phyloP scores from a whole-genome alignment of 2,797 vertebrate genomes.

The Alauda arvensis region DNA sequence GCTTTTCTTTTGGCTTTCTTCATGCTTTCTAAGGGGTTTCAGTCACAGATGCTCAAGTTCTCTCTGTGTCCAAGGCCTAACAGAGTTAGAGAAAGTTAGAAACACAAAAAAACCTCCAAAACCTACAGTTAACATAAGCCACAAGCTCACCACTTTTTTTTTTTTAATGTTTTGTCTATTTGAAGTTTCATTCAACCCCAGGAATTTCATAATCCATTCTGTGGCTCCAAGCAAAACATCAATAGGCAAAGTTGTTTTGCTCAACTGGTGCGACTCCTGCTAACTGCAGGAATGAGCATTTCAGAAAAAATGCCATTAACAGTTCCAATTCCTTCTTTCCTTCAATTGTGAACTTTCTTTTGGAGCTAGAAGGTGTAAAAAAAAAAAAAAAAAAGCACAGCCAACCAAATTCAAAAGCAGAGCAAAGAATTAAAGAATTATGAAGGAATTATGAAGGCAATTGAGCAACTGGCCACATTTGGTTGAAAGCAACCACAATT shows the following conservation, averaged over 20 bases:
- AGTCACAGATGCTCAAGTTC: neutral
- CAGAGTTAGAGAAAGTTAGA: neutral
- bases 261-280: neutral
- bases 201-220: neutral
- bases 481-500: neutral
- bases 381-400: neutral
- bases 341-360: neutral
- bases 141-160: neutral
- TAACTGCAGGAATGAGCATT: neutral
- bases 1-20: neutral
- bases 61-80: neutral
- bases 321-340: neutral
- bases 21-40: neutral
- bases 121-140: neutral
- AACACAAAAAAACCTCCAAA: neutral
- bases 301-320: neutral
- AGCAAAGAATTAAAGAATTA: neutral
- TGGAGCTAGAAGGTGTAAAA: neutral
- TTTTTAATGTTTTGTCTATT: neutral
- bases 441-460: neutral
- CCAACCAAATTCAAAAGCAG: neutral
- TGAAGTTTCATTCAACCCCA: neutral
- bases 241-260: neutral
- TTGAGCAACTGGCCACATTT: neutral
- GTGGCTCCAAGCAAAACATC: constrained; percentile 1